Conservation (phyloP, 2,113 vertebrate species). For the Typhlomys cinereus region DNA sequence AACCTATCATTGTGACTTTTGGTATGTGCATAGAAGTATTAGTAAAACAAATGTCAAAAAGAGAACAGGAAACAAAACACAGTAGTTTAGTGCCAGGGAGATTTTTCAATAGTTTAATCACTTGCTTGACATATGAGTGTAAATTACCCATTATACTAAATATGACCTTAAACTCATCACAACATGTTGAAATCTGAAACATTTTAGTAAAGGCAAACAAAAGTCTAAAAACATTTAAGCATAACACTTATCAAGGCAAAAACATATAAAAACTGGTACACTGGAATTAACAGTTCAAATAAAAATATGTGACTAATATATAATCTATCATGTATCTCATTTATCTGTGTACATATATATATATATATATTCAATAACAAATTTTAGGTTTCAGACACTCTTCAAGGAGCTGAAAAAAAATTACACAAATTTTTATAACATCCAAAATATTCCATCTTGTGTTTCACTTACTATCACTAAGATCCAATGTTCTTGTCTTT, state of each 20-base stretch:
- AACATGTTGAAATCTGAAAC: background rate
- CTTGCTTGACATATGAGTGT: background rate
- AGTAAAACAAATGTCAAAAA: background rate
- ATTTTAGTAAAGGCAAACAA: background rate
- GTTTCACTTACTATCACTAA: background rate
- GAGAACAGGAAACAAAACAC: background rate
- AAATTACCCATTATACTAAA: background rate
- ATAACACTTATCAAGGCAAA: background rate
- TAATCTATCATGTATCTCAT: background rate
- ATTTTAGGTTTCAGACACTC: background rate
- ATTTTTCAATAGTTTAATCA: too few species aligned
- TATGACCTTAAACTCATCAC: slow-evolving; percentile 9
- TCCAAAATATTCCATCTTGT: background rate
- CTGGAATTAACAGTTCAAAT: background rate
- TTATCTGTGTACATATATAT: too few species aligned
- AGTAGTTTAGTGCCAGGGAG: background rate
- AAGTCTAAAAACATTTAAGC: slow-evolving; percentile 11
- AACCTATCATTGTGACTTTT: background rate
- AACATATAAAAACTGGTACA: background rate
- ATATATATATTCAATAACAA: background rate
- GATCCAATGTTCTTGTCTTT: background rate
- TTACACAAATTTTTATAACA: background rate
- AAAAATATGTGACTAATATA: background rate
- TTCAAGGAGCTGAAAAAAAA: background rate
- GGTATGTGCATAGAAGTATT: background rate